A percentile compares a stretch with the other conserved stretches of the same genome.
These are phyloP conservation scores for Hetaerina titia DNA, from an alignment of 2,888 invertebrate species.

Conservation along the genomic window DNA sequence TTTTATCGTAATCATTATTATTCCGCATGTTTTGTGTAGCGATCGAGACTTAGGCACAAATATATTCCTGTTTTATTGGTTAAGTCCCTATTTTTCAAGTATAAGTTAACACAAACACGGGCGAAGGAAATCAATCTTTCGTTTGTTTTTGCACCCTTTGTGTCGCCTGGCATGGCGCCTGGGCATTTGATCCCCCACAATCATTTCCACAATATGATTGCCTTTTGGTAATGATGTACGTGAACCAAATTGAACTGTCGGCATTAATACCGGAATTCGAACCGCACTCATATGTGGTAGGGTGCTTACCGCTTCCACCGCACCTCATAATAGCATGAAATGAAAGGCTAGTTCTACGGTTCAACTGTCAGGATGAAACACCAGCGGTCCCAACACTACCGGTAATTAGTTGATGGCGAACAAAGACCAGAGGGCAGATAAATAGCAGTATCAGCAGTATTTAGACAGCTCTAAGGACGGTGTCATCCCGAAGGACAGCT, in stretches of 20 bases:
- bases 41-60: no score
- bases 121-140: neutral
- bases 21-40: no score
- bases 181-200: neutral
- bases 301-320: neutral
- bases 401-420: neutral
- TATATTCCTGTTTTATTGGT: no score
- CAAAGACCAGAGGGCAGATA: neutral
- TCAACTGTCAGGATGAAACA: neutral
- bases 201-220: conserved; percentile 21
- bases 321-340: neutral
- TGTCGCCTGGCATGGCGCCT: no score
- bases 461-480: neutral
- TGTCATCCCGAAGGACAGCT: neutral
- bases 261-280: neutral
- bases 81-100: no score
- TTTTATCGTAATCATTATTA: no score
- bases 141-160: neutral
- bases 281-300: neutral
- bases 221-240: conserved; percentile 2
- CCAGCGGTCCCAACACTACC: neutral
- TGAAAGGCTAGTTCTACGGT: neutral
- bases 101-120: no score
- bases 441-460: neutral
- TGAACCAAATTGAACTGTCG: neutral